These are phyloP conservation scores for Accipiter virgatus DNA, from an alignment of 2,113 vertebrate species.

Conservation along the genomic window DNA sequence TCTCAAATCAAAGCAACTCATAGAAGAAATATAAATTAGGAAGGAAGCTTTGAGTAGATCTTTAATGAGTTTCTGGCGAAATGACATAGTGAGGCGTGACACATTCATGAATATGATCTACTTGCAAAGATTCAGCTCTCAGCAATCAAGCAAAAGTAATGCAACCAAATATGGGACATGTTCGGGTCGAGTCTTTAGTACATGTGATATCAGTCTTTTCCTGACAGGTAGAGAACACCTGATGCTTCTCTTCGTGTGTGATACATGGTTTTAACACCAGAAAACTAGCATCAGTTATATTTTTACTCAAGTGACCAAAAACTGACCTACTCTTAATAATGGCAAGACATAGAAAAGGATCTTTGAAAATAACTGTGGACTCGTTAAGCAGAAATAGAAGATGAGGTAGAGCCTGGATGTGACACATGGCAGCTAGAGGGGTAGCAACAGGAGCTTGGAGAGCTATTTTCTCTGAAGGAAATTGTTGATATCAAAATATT, in stretches of 20 bases:
- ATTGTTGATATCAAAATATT: background rate
- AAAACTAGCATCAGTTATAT: background rate
- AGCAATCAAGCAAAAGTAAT: background rate
- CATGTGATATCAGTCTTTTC: background rate
- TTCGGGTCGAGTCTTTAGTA: background rate
- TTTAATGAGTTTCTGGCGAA: conserved; percentile 34
- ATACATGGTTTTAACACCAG: background rate
- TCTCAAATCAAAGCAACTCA: conserved; percentile 34
- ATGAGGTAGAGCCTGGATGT: background rate
- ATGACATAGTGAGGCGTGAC: background rate
- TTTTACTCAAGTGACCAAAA: conserved; percentile 7
- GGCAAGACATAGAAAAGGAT: background rate
- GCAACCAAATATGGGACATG: background rate
- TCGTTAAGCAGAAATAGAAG: background rate
- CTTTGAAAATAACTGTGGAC: background rate
- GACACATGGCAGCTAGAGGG: background rate
- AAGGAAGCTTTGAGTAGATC: conserved; percentile 21
- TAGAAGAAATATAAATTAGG: conserved; percentile 23
- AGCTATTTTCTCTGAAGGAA: conserved; percentile 17
- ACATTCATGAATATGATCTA: conserved; percentile 3
- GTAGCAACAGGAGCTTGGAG: background rate
- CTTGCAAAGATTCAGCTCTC: conserved; percentile 1
- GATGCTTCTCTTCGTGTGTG: background rate
- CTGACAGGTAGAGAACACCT: background rate
- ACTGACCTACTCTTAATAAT: background rate